Evolutionary conservation across 2,797 vertebrate species (phyloP).

Genomic region (Halcyon leucocephala): DNA sequence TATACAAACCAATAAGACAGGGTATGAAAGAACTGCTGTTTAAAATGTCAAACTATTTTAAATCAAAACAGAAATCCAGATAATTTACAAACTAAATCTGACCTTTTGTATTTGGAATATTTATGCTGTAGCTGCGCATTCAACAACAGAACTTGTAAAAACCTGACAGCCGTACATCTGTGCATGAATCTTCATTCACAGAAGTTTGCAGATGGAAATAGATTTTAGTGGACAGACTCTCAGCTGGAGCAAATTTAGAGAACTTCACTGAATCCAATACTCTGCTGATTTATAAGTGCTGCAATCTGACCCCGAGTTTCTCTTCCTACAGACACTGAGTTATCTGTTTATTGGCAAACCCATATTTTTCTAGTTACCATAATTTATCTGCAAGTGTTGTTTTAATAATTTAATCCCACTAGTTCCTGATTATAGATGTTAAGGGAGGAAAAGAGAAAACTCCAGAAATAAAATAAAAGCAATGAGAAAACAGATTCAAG

Average conservation of each 20-base stretch:
- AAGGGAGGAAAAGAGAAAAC: background rate
- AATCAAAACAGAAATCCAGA: constrained; percentile 79
- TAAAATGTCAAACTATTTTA: constrained; percentile 82
- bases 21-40: constrained; percentile 73
- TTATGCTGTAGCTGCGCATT: constrained; percentile 71
- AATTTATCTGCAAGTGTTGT: background rate
- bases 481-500: background rate
- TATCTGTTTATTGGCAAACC: background rate
- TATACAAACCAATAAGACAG: constrained; percentile 76
- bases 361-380: background rate
- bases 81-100: constrained; percentile 82
- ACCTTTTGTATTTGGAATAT: constrained; percentile 79
- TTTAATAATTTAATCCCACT: background rate
- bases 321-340: background rate
- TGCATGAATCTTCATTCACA: constrained; percentile 49
- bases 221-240: constrained; percentile 47
- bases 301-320: background rate
- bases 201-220: constrained; percentile 43
- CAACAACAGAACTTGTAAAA: constrained; percentile 69
- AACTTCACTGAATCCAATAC: background rate
- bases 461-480: background rate
- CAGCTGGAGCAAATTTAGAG: constrained; percentile 9
- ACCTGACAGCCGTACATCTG: constrained; percentile 70
- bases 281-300: background rate
- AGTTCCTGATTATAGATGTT: background rate